Evolutionary conservation across 2,113 vertebrate species (phyloP).

Genomic region (Acanthisitta chloris): DNA sequence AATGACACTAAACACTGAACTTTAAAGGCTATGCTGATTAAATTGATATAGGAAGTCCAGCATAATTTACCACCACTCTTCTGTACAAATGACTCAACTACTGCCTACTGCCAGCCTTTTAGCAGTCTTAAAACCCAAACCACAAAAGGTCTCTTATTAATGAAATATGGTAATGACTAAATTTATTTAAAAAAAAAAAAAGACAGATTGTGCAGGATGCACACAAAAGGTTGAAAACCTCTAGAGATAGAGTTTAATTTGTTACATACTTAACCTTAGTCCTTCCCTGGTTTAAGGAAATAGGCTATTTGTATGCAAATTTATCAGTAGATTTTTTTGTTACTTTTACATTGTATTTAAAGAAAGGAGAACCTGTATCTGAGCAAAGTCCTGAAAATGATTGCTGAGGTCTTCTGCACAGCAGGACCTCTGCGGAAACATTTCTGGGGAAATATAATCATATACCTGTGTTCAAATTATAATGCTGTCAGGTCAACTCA

Average conservation of each 20-base stretch:
- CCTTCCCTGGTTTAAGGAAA: not conserved
- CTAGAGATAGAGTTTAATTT: not conserved
- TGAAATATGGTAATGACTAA: not conserved
- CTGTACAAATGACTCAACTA: not conserved
- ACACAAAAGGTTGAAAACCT: not conserved
- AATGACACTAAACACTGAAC: not conserved
- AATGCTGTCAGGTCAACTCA: not conserved
- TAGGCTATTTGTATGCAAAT: not conserved
- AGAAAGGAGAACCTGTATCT: not conserved
- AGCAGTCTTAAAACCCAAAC: not conserved
- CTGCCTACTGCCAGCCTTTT: conserved; percentile 1
- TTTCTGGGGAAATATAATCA: not conserved
- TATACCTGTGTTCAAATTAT: not conserved
- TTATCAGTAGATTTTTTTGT: not conserved
- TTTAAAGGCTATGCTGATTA: conserved; percentile 15
- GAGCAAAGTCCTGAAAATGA: not conserved
- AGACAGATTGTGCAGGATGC: not conserved
- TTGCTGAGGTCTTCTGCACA: not conserved
- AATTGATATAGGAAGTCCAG: conserved; percentile 27
- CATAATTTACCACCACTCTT: conserved; percentile 5
- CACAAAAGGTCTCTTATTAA: not conserved
- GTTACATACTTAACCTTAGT: not conserved
- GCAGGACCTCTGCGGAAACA: not conserved
- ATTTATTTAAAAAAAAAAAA: not conserved
- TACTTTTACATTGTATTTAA: not conserved